phyloP scores from a whole-genome alignment of 92 coral and sea anemone genomes.

The Palythoa caribaeorum region DNA sequence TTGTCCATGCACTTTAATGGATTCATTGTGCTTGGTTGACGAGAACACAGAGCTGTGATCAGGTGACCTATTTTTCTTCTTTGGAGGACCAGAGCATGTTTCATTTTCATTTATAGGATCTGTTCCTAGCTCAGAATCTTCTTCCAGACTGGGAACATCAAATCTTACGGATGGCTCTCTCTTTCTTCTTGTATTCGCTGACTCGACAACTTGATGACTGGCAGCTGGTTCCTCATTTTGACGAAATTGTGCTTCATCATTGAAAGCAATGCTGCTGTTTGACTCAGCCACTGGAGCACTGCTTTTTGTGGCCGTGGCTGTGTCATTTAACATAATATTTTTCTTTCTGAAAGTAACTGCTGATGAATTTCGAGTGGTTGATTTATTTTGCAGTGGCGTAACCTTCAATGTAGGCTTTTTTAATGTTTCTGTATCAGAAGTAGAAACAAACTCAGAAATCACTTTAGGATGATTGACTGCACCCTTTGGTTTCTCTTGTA shows the following conservation, averaged over 20 bases:
- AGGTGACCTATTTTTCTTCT: slow-evolving; percentile 25
- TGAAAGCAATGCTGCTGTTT: neutral
- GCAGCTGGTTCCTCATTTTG: neutral
- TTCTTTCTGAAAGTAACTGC: slow-evolving; percentile 4
- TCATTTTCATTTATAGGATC: slow-evolving; percentile 30
- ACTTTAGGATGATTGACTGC: neutral
- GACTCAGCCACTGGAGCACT: neutral
- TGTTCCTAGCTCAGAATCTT: neutral
- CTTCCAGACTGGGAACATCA: slow-evolving; percentile 2
- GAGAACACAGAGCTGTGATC: slow-evolving; percentile 14
- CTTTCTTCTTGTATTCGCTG: neutral
- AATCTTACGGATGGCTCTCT: slow-evolving; percentile 32
- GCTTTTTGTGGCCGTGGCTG: neutral
- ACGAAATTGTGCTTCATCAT: neutral
- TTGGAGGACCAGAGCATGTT: slow-evolving; percentile 2
- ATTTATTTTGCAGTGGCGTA: slow-evolving; percentile 29
- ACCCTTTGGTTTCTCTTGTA: neutral
- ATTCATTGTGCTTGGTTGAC: slow-evolving; percentile 29
- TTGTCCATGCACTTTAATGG: slow-evolving; percentile 71
- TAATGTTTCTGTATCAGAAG: neutral
- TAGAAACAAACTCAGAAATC: neutral
- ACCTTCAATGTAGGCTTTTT: slow-evolving; percentile 16
- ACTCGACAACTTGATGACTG: neutral
- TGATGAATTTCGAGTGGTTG: neutral
- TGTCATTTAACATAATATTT: neutral